Evolutionary conservation across 2,888 invertebrate genomes (phyloP).

Genomic region (Nomada fabriciana): DNA sequence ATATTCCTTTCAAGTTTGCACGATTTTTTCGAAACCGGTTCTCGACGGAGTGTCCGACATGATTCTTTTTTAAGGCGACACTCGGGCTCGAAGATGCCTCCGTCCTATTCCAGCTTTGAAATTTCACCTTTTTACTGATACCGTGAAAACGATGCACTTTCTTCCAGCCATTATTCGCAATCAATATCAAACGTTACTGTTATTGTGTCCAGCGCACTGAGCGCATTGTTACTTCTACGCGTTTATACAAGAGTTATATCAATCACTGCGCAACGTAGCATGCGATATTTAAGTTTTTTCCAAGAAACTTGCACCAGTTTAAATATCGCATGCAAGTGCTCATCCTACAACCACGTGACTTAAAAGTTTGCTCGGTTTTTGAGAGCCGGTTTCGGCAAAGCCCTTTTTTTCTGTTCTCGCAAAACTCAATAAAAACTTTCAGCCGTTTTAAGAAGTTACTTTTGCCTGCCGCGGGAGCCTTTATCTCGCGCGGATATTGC

Average conservation of each 20-base stretch:
- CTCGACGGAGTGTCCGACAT: conserved; percentile 38
- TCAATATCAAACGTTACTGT: neutral
- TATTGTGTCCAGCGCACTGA: neutral
- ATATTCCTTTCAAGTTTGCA: conserved; percentile 46
- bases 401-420: conserved; percentile 35
- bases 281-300: too few relatives aligned
- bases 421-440: conserved; percentile 58
- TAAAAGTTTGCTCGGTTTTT: conserved; percentile 48
- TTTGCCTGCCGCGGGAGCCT: conserved; percentile 39
- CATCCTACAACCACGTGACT: neutral
- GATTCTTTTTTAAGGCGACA: conserved; percentile 50
- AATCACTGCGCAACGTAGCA: too few relatives aligned
- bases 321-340: neutral
- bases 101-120: conserved; percentile 10
- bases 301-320: neutral
- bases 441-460: conserved; percentile 39
- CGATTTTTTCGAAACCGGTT: conserved; percentile 68
- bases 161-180: neutral
- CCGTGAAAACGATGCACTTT: neutral
- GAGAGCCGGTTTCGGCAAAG: conserved; percentile 34
- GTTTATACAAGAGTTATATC: neutral
- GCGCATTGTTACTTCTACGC: neutral
- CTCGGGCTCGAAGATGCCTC: conserved; percentile 5
- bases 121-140: neutral
- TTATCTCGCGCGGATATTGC: conserved; percentile 22